These are phyloP conservation scores for Vulpes lagopus DNA, from an alignment of 2,113 vertebrate species.

Conservation along the genomic window DNA sequence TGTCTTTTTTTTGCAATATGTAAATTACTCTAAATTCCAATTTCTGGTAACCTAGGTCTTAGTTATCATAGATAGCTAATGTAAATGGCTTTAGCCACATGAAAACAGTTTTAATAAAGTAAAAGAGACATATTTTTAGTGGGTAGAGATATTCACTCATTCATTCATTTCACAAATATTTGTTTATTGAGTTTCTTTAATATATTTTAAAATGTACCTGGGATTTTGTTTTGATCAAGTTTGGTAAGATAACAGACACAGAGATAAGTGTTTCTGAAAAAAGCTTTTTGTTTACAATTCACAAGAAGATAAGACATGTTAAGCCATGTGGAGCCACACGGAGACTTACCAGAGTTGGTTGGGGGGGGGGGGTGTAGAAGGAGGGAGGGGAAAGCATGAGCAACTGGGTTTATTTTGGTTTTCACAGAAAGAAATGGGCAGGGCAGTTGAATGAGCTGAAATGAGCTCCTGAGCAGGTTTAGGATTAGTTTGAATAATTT, in stretches of 20 bases:
- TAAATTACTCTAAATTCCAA: neutral
- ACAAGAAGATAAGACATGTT: neutral
- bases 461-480: neutral
- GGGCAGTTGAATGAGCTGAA: neutral
- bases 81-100: neutral
- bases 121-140: slow-evolving; percentile 14
- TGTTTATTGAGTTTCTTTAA: slow-evolving; percentile 16
- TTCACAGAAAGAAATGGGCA: neutral
- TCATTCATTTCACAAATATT: slow-evolving; percentile 25
- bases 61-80: neutral
- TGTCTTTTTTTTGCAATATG: slow-evolving; percentile 45
- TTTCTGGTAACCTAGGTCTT: slow-evolving; percentile 4
- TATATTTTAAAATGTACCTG: neutral
- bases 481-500: neutral
- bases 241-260: neutral
- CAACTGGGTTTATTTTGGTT: neutral
- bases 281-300: neutral
- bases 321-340: too few relatives aligned
- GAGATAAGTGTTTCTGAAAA: neutral
- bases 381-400: neutral
- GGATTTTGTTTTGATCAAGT: neutral
- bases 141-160: neutral
- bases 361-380: neutral
- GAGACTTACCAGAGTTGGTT: neutral
- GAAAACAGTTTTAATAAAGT: neutral